Evolutionary conservation across 1,140 invertebrate species (phyloP), one percentile per base, ranked within the genome.

Genomic region (Andricus grossulariae): DNA sequence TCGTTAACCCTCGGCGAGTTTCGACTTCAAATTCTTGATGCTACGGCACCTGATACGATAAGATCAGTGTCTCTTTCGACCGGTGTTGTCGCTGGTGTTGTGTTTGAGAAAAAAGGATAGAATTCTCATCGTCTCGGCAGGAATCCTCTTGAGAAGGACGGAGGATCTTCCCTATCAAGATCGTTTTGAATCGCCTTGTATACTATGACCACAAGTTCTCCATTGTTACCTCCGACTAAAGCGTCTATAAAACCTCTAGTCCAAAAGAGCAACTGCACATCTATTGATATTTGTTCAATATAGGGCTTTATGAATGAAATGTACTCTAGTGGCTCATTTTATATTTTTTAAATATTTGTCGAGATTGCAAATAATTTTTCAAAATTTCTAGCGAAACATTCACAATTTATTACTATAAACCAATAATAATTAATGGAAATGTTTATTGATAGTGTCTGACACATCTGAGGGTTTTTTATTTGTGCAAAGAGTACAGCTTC

Each of bases 81-180:
- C 57, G 75, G 75, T 82, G 82, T 80, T 78, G 82, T 75, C 74
- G 71, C 60, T 82, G 80, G 81, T 75, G 80, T 83, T 84, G 81
- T 73, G 73, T 76, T 80, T 76, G 82, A 80, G 77, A 74, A 75
- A 81, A 84, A 82, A 81, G 71, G 83, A 87, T 85, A 83, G 84
- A 87, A 83, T 85, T 84, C 83, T 85, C 84, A 87, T 82, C 83
- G 77, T 80, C 78, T 82, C 80, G 81, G 79, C 81, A 57, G 81
- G 80, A 79, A 81, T 81, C 81, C 77, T 25, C 81, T 81, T 76
- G 82, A 78, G 77, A 84, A 75, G 80, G 77, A 73, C 72, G 77
- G 77, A 80, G 79, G 79, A 80, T 83, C 75, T 74, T 54, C 73
- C 74, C 76, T 78, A 74, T 84, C 50, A 76, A 76, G 71, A 84